phyloP scores from a whole-genome alignment of 2,888 invertebrate species.

The Ophion ellenae region DNA sequence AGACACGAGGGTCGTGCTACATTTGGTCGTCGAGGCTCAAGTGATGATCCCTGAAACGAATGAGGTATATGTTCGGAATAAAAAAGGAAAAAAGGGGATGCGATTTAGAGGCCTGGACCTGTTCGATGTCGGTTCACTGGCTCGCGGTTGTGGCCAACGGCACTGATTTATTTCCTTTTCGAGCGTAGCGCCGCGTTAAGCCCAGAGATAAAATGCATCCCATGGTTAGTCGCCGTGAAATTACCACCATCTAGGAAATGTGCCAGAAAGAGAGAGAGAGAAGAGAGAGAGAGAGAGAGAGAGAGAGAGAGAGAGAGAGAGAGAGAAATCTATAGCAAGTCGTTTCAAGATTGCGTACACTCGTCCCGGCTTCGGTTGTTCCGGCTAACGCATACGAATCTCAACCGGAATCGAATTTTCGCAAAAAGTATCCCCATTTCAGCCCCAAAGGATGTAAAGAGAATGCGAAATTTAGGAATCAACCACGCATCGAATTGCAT shows the following conservation, averaged over 20 bases:
- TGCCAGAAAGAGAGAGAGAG: constrained; percentile 57
- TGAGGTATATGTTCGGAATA: background rate
- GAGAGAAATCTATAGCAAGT: constrained; percentile 17
- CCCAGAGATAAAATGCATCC: constrained; percentile 74
- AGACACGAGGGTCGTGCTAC: constrained; percentile 18
- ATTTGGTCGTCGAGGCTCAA: constrained; percentile 31
- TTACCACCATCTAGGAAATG: constrained; percentile 73
- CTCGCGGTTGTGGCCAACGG: constrained; percentile 47
- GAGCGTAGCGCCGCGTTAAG: constrained; percentile 67
- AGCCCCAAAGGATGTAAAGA: too few species aligned
- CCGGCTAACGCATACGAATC: background rate
- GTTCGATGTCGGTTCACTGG: constrained; percentile 33
- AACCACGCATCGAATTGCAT: too few species aligned
- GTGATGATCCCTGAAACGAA: constrained; percentile 32
- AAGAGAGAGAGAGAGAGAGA: constrained; percentile 26
- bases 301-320: constrained; percentile 33
- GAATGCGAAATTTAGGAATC: too few species aligned
- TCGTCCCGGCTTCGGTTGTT: constrained; percentile 10
- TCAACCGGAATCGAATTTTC: constrained; percentile 6
- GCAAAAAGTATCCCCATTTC: background rate
- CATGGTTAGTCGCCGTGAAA: constrained; percentile 78
- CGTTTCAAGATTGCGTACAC: constrained; percentile 28
- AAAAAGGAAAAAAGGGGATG: constrained; percentile 1
- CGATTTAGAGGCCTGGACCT: background rate
- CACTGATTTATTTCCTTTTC: constrained; percentile 69